Conservation (phyloP, 2,797 vertebrate species). For the Arrhamphus sclerolepis region DNA sequence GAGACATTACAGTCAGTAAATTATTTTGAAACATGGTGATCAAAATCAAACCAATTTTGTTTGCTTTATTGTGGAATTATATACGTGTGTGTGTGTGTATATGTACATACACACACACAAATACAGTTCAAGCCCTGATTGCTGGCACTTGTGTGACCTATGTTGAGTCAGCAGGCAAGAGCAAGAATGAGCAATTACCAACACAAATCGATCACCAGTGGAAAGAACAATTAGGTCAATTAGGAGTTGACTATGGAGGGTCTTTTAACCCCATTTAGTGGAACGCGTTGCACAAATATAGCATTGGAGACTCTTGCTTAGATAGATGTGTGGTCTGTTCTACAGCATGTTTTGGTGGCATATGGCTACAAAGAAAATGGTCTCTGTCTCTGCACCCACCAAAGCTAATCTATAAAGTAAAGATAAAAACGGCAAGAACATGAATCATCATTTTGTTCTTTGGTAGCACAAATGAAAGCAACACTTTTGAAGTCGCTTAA, state of each 20-base stretch:
- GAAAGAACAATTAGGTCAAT: conserved; percentile 10
- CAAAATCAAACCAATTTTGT: too few species aligned
- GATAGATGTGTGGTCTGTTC: conserved; percentile 23
- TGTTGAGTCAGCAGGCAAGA: too few species aligned
- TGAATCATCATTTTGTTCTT: conserved; percentile 64
- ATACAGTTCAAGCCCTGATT: conserved; percentile 39
- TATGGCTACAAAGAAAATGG: conserved; percentile 35
- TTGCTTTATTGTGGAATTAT: too few species aligned
- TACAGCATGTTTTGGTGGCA: conserved; percentile 50
- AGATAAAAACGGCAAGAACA: conserved; percentile 24
- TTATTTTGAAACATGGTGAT: too few species aligned
- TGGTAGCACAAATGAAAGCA: conserved; percentile 54
- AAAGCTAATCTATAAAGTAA: conserved; percentile 43
- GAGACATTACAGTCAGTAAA: too few species aligned
- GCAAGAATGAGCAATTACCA: not conserved
- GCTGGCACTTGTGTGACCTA: conserved; percentile 42
- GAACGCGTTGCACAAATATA: conserved; percentile 26
- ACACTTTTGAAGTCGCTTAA: conserved; percentile 54
- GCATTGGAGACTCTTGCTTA: conserved; percentile 11
- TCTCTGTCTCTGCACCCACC: conserved; percentile 27
- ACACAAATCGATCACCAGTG: not conserved
- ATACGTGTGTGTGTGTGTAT: too few species aligned
- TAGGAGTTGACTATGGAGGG: not conserved
- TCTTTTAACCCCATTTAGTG: not conserved
- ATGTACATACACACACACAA: too few species aligned